Conservation (phyloP, 2,113 vertebrate genomes). For the Melospiza georgiana region DNA sequence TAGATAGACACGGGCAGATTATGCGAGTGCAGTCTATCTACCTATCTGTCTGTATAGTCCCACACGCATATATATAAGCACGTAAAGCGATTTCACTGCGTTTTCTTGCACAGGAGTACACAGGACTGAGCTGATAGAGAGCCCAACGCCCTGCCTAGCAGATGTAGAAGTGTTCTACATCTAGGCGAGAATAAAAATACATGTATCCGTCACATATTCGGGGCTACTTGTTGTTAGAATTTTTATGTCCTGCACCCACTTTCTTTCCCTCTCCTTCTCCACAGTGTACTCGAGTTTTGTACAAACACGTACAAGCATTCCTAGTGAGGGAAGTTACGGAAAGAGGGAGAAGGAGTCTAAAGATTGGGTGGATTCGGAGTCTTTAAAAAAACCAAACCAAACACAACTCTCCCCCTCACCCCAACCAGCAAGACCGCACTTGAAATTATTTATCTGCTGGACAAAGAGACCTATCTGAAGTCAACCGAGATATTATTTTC, state of each 20-base stretch:
- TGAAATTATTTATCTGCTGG: not conserved
- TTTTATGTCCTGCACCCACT: not conserved
- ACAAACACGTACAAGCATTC: not conserved
- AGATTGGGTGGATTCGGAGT: not conserved
- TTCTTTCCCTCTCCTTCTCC: not conserved
- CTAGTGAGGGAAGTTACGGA: not conserved
- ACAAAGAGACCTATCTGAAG: not conserved
- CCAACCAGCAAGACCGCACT: not conserved
- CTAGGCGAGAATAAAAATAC: not conserved
- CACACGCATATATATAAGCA: not conserved
- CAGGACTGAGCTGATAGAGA: not conserved
- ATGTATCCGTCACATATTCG: not conserved
- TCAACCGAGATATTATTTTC: not conserved
- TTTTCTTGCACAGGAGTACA: not conserved
- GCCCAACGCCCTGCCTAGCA: not conserved
- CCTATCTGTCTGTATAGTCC: not conserved
- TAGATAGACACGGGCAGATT: constrained; percentile 44
- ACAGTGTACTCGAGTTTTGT: not conserved
- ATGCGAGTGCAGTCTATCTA: constrained; percentile 15
- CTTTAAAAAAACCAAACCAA: not conserved
- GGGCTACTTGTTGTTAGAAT: not conserved
- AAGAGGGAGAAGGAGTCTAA: not conserved
- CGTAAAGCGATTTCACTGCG: not conserved
- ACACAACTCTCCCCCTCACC: not conserved
- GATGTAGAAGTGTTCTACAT: not conserved